Base-by-base conservation (phyloP, 2,888 invertebrate genomes). In the Drosophila greeni region DNA sequence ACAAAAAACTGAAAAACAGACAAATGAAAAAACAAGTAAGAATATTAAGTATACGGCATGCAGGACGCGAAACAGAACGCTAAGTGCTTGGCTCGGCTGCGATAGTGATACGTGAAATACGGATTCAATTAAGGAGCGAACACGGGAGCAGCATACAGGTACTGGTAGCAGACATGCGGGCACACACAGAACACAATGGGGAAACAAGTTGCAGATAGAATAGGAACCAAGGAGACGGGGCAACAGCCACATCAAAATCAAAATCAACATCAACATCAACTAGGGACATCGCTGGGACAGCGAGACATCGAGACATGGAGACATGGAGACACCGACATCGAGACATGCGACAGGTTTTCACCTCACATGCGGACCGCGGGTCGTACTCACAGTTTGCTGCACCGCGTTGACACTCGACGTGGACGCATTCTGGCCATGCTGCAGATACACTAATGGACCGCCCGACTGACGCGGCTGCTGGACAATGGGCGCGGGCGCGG, bases 301-400 rank as follows among this genome's bases (percentile, higher is more conserved):
- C 43, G 31, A 29, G 45, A 45, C 45, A 45, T 45, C 14, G 29
- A 47, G 45, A 47, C 45, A 47, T 20, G 20, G 29, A 47, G 45
- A 47, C 45, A 47, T 20, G 20, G 39, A 47, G 47, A 34, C 51
- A 42, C 16, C 40, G 52, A 56, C 24, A 54, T 33, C 29, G 29
- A 70, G 56, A 59, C 72, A 66, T 55, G 62, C 48, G 70, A 74
- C 60, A 74, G 66, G 66, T 67, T 67, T 66, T 71, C 66, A 61
- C 51, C 43, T 61, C 39, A 67, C 74, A 84, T 80, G 84, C 78
- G 69, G 66, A 66, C 64, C 74, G 65, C 55, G 73, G 70, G 75
- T 73, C 74, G 74, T 86, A 86, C 86, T 86, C 86, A 86, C 86
- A 84, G 86, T 86, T 86, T 85, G 87, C 66, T 80, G 86, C 78